These are phyloP conservation scores for Danio albolineatus DNA, from an alignment of 2,797 vertebrate species.

Conservation along the genomic window DNA sequence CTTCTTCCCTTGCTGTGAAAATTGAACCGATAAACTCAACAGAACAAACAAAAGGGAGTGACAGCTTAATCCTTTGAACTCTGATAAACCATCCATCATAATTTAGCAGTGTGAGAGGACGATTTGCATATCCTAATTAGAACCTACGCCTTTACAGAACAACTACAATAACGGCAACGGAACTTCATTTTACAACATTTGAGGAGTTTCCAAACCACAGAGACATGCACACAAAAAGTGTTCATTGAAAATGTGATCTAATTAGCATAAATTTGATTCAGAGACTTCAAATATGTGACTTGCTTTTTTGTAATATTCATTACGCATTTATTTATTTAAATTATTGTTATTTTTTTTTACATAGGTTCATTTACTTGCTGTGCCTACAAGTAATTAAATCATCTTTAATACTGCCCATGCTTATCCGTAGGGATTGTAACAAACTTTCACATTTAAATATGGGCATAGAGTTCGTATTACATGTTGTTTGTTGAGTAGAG, in stretches of 20 bases:
- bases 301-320: constrained; percentile 82
- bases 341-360: neutral
- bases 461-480: neutral
- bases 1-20: constrained; percentile 39
- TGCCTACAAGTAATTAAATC: neutral
- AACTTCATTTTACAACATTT: constrained; percentile 92
- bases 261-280: constrained; percentile 94
- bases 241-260: constrained; percentile 94
- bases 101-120: constrained; percentile 84
- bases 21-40: constrained; percentile 50
- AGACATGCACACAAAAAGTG: constrained; percentile 88
- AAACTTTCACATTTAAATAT: neutral
- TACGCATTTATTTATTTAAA: neutral
- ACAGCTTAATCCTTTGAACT: constrained; percentile 69
- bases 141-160: constrained; percentile 88
- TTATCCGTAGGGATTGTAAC: neutral
- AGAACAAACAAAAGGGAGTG: constrained; percentile 47
- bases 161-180: constrained; percentile 89
- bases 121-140: constrained; percentile 91
- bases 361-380: neutral
- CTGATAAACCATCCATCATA: constrained; percentile 86
- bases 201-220: constrained; percentile 86
- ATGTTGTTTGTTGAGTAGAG: neutral
- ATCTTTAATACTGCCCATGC: neutral
- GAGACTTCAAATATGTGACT: constrained; percentile 86